Evolutionary conservation across 2,113 vertebrate genomes (phyloP), one percentile per base, ranked within the genome.

Genomic region (Anguilla japonica): DNA sequence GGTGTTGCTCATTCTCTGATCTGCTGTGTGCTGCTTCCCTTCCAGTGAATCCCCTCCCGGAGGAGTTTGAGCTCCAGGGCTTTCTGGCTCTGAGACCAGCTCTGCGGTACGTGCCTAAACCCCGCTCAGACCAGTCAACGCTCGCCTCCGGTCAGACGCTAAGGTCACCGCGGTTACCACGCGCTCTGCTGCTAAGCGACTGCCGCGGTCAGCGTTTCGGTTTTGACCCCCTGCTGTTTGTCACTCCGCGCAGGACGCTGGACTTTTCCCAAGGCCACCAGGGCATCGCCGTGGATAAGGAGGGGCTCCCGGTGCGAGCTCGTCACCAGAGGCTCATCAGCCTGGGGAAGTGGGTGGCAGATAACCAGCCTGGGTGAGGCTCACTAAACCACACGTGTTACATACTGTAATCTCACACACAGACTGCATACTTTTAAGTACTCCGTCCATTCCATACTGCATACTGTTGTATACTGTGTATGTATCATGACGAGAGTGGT

Each of bases 241-340:
- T 0, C 43, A 26, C 41, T 26, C 26, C 75, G 67, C 2, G 87
- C 92, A 99, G 98, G 95, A 96, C 97, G 85, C 94, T 99, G 93
- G 98, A 99, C 96, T 99, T 99, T 94, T 98, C 98, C 75, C 98
- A 97, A 95, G 98, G 98, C 75, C 98, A 99, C 89, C 98, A 99
- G 92, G 97, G 97, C 81, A 96, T 99, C 88, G 95, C 96, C 89
- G 96, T 97, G 92, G 98, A 97, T 92, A 95, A 97, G 87, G 97
- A 97, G 56, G 96, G 96, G 0, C 96, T 97, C 26, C 97, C 97
- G 0, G 88, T 96, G n/a, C 94, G 94, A n/a, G 95, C 97, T 81
- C 94, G 98, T 2, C 96, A 98, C 11, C 97, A 99, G 90, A 96
- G 98, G 13, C 96, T 99, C 86, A 93, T 98, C 89, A 95, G 94